Base-by-base conservation (phyloP, 2,797 vertebrate genomes). In the Petrocephalus schoutedeni region DNA sequence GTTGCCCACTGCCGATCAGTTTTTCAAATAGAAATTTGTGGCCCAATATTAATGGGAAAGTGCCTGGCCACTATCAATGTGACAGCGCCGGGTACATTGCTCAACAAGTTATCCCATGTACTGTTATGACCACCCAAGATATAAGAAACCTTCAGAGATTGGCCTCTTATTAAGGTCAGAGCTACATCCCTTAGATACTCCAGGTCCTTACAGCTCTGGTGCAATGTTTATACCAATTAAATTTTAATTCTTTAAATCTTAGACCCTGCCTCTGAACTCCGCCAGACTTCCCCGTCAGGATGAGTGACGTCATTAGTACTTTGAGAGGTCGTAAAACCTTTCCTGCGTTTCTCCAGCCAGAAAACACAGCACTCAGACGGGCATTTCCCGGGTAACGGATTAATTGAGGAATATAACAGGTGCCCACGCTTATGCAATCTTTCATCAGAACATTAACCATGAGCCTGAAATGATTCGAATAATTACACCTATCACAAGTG, bases 361-460 rank as follows among this genome's bases (percentile, higher is more conserved):
- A 80, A 80, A 80, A 80, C 36, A 45, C 74, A 80, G 45, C 6
- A 80, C 36, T 80, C 74, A 80, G 41, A n/a, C 74, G 16, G 74
- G 74, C 41, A 80, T 49, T 80, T 80, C 19, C 32, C 41, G 19
- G 74, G 41, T 49, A 49, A 80, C 74, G 19, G 36, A 80, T 49
- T 49, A n/a, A 41, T n/a, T 21, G 74, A 80, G 41, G 41, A 80
- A 80, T 80, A 80, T 80, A 80, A 21, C 74, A 80, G 74, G 74
- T 80, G 74, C 74, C 41, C 41, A 49, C 45, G 41, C 41, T 19
- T 45, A 80, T 49, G 74, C 41, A 45, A 80, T 49, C 41, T 49
- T 49, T 80, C 74, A 49, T 41, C 36, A 41, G 45, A 77, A 77
- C 71, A 80, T 80, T 36, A 80, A 77, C 41, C 32, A 49, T 49